Conservation (phyloP, 2,797 vertebrate genomes). For the Morelia viridis region DNA sequence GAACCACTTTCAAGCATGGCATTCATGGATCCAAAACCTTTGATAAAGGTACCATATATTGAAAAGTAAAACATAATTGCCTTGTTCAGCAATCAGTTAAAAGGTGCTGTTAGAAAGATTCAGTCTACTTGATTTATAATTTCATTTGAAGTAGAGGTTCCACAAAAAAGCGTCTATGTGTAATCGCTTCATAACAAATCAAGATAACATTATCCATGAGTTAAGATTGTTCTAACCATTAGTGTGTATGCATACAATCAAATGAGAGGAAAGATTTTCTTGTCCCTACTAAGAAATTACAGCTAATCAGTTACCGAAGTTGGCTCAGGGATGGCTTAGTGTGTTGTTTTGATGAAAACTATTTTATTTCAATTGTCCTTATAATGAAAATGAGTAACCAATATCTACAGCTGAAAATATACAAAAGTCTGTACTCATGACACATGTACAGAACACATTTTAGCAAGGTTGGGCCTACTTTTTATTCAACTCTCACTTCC, state of each 20-base stretch:
- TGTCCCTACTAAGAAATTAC: constrained; percentile 5
- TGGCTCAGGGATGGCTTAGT: constrained; percentile 5
- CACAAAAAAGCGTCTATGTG: constrained; percentile 52
- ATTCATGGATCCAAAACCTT: constrained; percentile 59
- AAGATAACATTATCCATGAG: constrained; percentile 63
- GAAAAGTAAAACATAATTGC: constrained; percentile 57
- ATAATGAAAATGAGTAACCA: not conserved
- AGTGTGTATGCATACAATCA: constrained; percentile 56
- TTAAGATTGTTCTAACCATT: constrained; percentile 60
- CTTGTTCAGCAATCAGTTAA: constrained; percentile 50
- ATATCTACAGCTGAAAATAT: constrained; percentile 9
- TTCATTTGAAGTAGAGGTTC: constrained; percentile 52
- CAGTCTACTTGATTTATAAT: constrained; percentile 50
- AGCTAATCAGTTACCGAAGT: constrained; percentile 25
- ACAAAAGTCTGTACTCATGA: constrained; percentile 15
- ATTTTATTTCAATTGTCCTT: constrained; percentile 28
- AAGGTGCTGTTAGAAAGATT: constrained; percentile 49
- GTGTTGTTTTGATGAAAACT: constrained; percentile 28
- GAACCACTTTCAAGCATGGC: constrained; percentile 49
- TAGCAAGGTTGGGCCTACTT: not conserved
- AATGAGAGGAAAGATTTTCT: constrained; percentile 26
- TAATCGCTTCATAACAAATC: constrained; percentile 66
- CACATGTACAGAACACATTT: not conserved
- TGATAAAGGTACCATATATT: constrained; percentile 52
- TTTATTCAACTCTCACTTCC: not conserved